Evolutionary conservation across 92 coral and sea anemone species (phyloP), one percentile per base, ranked within the genome.

Genomic region (Heteractis magnifica): DNA sequence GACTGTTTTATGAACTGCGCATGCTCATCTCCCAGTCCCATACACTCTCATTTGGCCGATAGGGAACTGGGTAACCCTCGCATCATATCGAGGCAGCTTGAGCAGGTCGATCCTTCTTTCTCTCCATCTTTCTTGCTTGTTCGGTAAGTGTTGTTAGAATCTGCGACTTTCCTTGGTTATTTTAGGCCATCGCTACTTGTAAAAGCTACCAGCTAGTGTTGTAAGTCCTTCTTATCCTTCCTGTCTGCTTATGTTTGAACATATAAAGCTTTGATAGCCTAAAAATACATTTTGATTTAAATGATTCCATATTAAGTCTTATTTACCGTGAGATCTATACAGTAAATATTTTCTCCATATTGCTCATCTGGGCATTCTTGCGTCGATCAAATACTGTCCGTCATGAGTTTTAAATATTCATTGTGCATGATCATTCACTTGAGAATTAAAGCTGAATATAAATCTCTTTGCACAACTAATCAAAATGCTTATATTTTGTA

Each of bases 81-180:
- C 75, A 19, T 86, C 80, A 85, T 68, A 87, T 56, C 93, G 94
- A 89, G 97, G 93, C 90, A 86, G 6, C 49, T 12, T 41, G 76
- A 44, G 72, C 26, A 58, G 82, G 21, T 55, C 71, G 51, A 79
- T 93, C 89, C 84, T 78, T 83, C 90, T 88, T 80, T 72, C 81
- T 87, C 80, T 84, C 82, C 90, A 81, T 80, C 89, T 77, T 79
- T 8, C 74, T 72, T 65, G 44, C 77, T 10, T 59, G 76, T 76
- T 59, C 5, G 87, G 87, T 84, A 56, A 77, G 86, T 83, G 74
- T 75, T 6, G 7, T 49, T 62, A 23, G 26, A 34, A 75, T 77
- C 88, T 51, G 51, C 71, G 52, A 6, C 77, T 50, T 77, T 72
- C 77, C 52, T 70, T n/a, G 75, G 7, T 21, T 71, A 59, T 77